These are phyloP conservation scores for Macquaria ambigua DNA, from an alignment of 2,113 vertebrate genomes.

Conservation along the genomic window DNA sequence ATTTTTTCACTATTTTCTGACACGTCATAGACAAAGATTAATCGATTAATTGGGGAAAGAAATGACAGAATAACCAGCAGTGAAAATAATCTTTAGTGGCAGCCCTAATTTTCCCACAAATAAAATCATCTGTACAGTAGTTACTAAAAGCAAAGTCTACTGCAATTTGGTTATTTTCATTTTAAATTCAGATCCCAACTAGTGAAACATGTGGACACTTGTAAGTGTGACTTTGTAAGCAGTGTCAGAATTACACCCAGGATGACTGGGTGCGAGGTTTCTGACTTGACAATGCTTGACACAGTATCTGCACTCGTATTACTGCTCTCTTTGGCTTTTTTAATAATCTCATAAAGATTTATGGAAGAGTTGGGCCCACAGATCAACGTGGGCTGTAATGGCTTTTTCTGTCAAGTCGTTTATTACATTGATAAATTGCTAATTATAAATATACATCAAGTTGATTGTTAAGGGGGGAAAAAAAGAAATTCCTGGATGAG, in stretches of 20 bases:
- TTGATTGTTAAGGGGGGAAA: conserved; percentile 17
- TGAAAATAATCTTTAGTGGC: conserved; percentile 2
- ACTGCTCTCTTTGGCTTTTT: conserved; percentile 46
- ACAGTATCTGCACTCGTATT: conserved; percentile 13
- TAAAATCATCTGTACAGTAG: neutral
- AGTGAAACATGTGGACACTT: conserved; percentile 4
- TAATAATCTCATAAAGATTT: conserved; percentile 64
- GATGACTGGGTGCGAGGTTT: conserved; percentile 40
- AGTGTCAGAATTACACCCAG: neutral
- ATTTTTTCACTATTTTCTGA: neutral
- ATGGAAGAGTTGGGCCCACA: conserved; percentile 41
- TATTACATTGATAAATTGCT: conserved; percentile 58
- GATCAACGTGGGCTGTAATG: conserved; percentile 59
- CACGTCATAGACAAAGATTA: conserved; percentile 1
- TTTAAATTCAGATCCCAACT: neutral
- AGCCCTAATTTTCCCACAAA: conserved; percentile 2
- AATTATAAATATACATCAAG: conserved; percentile 59
- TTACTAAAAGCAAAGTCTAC: neutral
- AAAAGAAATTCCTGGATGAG: conserved; percentile 27
- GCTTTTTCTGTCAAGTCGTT: conserved; percentile 59
- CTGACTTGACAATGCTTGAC: conserved; percentile 4
- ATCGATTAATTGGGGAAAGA: neutral
- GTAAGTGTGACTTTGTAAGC: conserved; percentile 15
- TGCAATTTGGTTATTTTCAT: neutral
- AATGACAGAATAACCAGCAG: conserved; percentile 3